Evolutionary conservation across 2,888 invertebrate genomes (phyloP), one percentile per base, ranked within the genome.

Genomic region (Dyspetes luteomarginatus): DNA sequence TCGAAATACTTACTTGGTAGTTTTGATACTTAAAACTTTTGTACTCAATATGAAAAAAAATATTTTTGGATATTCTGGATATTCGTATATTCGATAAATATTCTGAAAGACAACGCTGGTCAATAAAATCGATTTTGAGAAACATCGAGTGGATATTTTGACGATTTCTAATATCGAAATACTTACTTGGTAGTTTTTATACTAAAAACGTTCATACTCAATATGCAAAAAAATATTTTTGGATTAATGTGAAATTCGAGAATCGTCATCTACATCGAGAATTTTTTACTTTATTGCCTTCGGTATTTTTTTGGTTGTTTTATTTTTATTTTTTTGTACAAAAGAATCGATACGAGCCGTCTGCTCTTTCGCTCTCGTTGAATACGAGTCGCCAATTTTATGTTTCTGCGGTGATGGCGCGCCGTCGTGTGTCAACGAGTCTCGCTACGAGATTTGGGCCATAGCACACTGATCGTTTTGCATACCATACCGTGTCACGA

Each of bases 401-500:
- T 76, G 45, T 55, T 48, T 48, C 17, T 48, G 15, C 48, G 48
- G 48, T 12, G 36, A 36, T 36, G 12, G 9, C 9, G 36, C 7
- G 36, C n/a, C n/a, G n/a, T n/a, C n/a, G n/a, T n/a, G n/a, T n/a
- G n/a, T n/a, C n/a, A 12, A 36, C 36, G 12, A 7, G 76, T 19
- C 58, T 67, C 52, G 45, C 56, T 28, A 71, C 75, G 69, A 84
- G 82, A 90, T 90, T 90, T 84, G 88, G 90, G 90, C 85, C 91
- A 88, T 85, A 85, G 82, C 91, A 89, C 85, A 85, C 83, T 45
- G 26, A 67, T 43, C 55, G 85, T 88, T 90, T 90, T 88, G 88
- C 90, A 89, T 89, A 85, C 83, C 85, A 86, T 88, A 87, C 86
- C 86, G 85, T 88, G 88, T 88, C 88, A 85, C 88, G 88, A 89